A percentile compares a stretch with the other conserved stretches of the same genome.
These are phyloP conservation scores for Eurosta solidaginis DNA, from an alignment of 1,140 invertebrate genomes.

Conservation along the genomic window DNA sequence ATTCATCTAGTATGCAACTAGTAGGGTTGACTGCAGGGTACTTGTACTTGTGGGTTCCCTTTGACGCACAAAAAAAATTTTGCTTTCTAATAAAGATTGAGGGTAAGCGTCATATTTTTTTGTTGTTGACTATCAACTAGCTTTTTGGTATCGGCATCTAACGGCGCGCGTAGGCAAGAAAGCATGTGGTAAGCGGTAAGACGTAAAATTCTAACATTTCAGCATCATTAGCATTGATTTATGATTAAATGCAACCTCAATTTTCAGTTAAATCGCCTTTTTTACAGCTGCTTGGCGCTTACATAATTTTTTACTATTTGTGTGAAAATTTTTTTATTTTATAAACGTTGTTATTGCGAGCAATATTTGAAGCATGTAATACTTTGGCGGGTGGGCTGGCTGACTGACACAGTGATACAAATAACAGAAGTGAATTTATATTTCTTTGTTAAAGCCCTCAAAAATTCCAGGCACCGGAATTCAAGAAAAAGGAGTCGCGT, in stretches of 20 bases:
- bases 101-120: neutral
- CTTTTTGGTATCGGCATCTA: neutral
- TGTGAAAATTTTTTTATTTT: neutral
- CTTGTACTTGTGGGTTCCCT: neutral
- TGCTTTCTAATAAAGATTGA: neutral
- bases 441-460: too few species aligned
- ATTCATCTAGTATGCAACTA: too few species aligned
- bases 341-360: neutral
- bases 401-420: neutral
- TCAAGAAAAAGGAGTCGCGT: too few species aligned
- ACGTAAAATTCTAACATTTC: slow-evolving; percentile 49
- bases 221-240: slow-evolving; percentile 60
- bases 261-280: slow-evolving; percentile 51
- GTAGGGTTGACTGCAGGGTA: neutral
- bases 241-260: slow-evolving; percentile 60
- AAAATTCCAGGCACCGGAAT: too few species aligned
- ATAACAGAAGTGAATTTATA: too few species aligned
- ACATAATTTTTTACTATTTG: neutral
- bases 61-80: neutral
- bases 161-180: neutral
- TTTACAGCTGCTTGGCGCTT: slow-evolving; percentile 4
- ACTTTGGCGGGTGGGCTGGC: neutral
- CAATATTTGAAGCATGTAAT: neutral
- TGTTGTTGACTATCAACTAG: neutral
- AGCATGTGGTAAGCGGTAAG: neutral